Conservation (phyloP, 2,888 invertebrate species). For the Ypsolopha scabrella region DNA sequence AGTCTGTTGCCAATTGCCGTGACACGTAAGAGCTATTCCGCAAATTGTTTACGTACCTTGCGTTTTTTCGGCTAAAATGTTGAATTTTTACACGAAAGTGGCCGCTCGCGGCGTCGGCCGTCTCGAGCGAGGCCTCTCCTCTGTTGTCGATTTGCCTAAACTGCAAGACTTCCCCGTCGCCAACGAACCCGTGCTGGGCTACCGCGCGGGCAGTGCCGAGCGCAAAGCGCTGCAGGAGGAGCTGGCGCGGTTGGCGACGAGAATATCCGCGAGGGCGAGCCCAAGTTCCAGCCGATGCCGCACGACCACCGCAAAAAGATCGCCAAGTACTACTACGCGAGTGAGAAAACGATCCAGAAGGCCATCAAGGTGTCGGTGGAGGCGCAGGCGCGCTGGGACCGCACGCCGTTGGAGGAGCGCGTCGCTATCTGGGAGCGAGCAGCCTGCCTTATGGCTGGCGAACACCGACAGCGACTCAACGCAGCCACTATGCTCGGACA, state of each 20-base stretch:
- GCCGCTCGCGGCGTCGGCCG: constrained; percentile 71
- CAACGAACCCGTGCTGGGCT: constrained; percentile 87
- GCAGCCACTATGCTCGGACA: constrained; percentile 98
- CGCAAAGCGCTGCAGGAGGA: constrained; percentile 78
- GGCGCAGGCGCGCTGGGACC: constrained; percentile 91
- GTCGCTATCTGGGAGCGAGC: constrained; percentile 88
- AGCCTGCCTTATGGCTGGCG: constrained; percentile 89
- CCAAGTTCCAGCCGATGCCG: constrained; percentile 87
- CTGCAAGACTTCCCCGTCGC: constrained; percentile 76
- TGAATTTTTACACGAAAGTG: constrained; percentile 26
- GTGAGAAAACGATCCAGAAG: constrained; percentile 82
- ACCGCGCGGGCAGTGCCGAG: constrained; percentile 86
- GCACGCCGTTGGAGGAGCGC: constrained; percentile 83
- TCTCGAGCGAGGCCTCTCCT: constrained; percentile 62
- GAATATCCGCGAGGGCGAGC: constrained; percentile 80
- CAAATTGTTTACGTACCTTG: constrained; percentile 13
- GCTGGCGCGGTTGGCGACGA: constrained; percentile 89
- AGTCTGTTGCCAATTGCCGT: constrained; percentile 19
- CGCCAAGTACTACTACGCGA: constrained; percentile 94
- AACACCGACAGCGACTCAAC: constrained; percentile 90
- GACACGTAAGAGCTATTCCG: not conserved
- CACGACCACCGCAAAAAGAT: constrained; percentile 90
- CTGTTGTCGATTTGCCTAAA: constrained; percentile 74
- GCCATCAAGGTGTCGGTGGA: constrained; percentile 86
- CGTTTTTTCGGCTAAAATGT: constrained; percentile 16